Conservation (phyloP, 2,888 invertebrate species). For the Pseudanteris insignis region DNA sequence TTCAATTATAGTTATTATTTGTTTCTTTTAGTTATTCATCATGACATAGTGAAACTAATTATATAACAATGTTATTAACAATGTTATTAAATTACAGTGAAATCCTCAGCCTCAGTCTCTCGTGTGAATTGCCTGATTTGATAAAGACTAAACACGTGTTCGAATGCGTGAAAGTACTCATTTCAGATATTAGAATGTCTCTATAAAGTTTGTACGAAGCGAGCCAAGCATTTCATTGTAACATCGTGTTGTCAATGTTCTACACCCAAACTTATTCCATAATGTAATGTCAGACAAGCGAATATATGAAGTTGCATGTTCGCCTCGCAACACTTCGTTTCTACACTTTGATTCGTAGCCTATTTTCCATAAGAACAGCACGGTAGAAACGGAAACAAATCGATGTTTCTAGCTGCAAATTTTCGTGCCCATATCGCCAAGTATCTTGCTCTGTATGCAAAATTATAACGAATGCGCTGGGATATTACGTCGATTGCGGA, state of each 20-base stretch:
- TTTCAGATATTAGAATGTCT: no score
- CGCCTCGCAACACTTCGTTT: no score
- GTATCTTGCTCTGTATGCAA: slow-evolving; percentile 31
- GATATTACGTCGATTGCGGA: slow-evolving; percentile 20
- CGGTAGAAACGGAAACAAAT: slow-evolving; percentile 31
- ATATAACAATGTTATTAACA: no score
- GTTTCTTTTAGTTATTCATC: no score
- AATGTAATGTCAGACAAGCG: slow-evolving; percentile 32
- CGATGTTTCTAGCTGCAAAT: slow-evolving; percentile 33
- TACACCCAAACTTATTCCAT: slow-evolving; percentile 34
- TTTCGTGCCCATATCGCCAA: slow-evolving; percentile 24
- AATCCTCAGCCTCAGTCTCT: no score
- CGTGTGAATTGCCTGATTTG: no score
- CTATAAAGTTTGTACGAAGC: no score
- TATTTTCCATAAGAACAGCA: slow-evolving; percentile 32
- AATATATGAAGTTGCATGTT: slow-evolving; percentile 31
- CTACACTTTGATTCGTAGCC: slow-evolving; percentile 33
- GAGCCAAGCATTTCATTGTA: slow-evolving; percentile 27
- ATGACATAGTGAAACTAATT: no score
- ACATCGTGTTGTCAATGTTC: slow-evolving; percentile 25
- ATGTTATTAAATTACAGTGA: no score
- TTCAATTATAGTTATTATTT: no score
- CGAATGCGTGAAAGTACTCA: no score
- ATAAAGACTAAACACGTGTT: no score
- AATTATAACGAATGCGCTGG: slow-evolving; percentile 32